These are phyloP conservation scores for Psix sp. DNA, from an alignment of 1,140 invertebrate species.

Conservation along the genomic window DNA sequence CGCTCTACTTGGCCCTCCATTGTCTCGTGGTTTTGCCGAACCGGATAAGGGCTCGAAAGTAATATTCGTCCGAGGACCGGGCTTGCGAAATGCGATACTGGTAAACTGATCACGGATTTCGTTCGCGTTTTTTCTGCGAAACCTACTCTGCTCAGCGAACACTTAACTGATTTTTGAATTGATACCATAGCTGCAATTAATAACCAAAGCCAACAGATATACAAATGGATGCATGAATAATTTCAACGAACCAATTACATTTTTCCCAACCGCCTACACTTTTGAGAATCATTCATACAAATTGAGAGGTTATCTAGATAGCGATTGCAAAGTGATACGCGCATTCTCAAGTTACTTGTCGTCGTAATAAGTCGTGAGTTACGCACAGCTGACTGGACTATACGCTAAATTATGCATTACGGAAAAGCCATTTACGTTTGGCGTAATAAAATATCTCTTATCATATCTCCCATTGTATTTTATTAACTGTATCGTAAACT, in stretches of 20 bases:
- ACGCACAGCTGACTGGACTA: conserved; percentile 17
- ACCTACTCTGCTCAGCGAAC: not conserved
- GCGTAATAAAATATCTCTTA: conserved; percentile 55
- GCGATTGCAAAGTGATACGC: too few relatives aligned
- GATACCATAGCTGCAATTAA: too few relatives aligned
- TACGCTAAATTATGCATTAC: conserved; percentile 46
- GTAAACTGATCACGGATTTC: conserved; percentile 23
- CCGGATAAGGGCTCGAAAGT: conserved; percentile 50
- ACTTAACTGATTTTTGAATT: not conserved
- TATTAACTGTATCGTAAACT: conserved; percentile 46
- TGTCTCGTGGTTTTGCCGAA: conserved; percentile 44
- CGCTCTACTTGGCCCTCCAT: conserved; percentile 38
- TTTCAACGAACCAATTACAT: too few relatives aligned
- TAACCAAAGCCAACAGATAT: too few relatives aligned
- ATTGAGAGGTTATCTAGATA: too few relatives aligned
- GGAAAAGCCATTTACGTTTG: conserved; percentile 41
- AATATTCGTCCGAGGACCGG: conserved; percentile 18
- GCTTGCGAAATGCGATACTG: conserved; percentile 31
- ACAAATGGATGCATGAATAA: too few relatives aligned
- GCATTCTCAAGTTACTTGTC: too few relatives aligned
- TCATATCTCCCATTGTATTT: conserved; percentile 47
- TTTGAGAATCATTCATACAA: too few relatives aligned
- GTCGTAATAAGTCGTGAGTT: conserved; percentile 12
- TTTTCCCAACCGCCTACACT: too few relatives aligned
- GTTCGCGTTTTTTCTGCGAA: not conserved